Evolutionary conservation across 2,888 invertebrate genomes (phyloP).

Genomic region (Horisme vitalbata): DNA sequence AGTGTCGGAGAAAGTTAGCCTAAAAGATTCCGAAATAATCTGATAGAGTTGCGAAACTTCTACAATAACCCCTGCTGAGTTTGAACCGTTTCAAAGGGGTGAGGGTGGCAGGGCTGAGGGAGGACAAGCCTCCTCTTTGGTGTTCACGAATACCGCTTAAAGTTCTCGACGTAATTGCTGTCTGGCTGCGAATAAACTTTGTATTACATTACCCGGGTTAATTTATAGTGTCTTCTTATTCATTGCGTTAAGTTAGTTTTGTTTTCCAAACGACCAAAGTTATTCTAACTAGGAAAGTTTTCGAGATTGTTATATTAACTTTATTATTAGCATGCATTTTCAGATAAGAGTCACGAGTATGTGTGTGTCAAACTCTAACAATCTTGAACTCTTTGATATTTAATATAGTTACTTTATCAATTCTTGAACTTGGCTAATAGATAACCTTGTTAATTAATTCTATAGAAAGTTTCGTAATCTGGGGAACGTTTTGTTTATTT

Average conservation of each 20-base stretch:
- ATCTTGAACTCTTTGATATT: no score
- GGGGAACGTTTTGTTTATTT: no score
- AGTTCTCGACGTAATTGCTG: slow-evolving; percentile 78
- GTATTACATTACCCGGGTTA: slow-evolving; percentile 78
- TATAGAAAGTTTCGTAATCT: no score
- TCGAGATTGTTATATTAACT: slow-evolving; percentile 32
- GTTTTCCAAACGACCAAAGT: slow-evolving; percentile 59
- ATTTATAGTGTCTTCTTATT: slow-evolving; percentile 78
- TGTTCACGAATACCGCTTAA: slow-evolving; percentile 77
- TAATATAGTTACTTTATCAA: no score
- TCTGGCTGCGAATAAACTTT: slow-evolving; percentile 79
- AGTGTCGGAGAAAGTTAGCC: slow-evolving; percentile 60
- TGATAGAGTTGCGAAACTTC: slow-evolving; percentile 64
- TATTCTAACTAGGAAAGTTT: slow-evolving; percentile 50
- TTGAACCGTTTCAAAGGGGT: slow-evolving; percentile 63
- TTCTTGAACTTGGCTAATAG: no score
- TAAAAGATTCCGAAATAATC: slow-evolving; percentile 70
- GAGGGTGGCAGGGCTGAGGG: slow-evolving; percentile 44
- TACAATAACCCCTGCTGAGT: slow-evolving; percentile 64
- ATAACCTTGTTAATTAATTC: no score
- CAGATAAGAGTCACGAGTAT: background rate
- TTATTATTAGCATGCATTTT: slow-evolving; percentile 13
- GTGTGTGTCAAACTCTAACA: background rate
- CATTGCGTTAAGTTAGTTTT: slow-evolving; percentile 67
- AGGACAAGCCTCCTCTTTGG: slow-evolving; percentile 58